A percentile compares a stretch with the other conserved stretches of the same genome.
phyloP scores from a whole-genome alignment of 2,113 vertebrate genomes.

The Zosterops hypoxanthus region DNA sequence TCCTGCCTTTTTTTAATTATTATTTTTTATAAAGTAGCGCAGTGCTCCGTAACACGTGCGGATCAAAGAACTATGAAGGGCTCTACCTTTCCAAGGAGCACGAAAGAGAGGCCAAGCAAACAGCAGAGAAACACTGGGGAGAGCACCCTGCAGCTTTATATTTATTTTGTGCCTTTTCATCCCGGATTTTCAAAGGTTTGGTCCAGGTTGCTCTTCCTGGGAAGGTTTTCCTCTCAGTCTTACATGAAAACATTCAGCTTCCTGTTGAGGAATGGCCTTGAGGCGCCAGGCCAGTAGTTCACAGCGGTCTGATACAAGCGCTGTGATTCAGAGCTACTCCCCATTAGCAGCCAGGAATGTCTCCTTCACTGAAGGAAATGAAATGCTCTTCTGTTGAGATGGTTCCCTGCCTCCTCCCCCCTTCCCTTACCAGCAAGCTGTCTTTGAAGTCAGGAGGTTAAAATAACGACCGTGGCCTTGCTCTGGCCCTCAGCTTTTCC shows the following conservation, averaged over 20 bases:
- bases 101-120: constrained; percentile 69
- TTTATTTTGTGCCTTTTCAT: constrained; percentile 83
- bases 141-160: constrained; percentile 79
- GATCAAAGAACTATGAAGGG: constrained; percentile 72
- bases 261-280: constrained; percentile 82
- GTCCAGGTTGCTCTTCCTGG: constrained; percentile 83
- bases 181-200: constrained; percentile 80
- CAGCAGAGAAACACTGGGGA: constrained; percentile 40
- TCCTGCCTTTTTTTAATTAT: constrained; percentile 2
- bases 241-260: constrained; percentile 87
- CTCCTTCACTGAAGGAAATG: constrained; percentile 80
- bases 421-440: constrained; percentile 33
- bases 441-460: constrained; percentile 87
- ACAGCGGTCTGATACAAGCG: constrained; percentile 79
- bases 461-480: constrained; percentile 79
- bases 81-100: constrained; percentile 71
- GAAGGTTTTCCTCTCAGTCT: constrained; percentile 83
- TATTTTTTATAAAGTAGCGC: neutral
- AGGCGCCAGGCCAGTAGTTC: constrained; percentile 77
- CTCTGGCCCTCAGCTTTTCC: constrained; percentile 56
- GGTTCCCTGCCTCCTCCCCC: constrained; percentile 55
- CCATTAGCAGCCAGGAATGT: constrained; percentile 80
- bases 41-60: constrained; percentile 57
- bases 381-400: constrained; percentile 83
- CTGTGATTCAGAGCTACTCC: constrained; percentile 82